These are phyloP conservation scores for Agrotis puta DNA, from an alignment of 2,888 invertebrate species.

Conservation along the genomic window DNA sequence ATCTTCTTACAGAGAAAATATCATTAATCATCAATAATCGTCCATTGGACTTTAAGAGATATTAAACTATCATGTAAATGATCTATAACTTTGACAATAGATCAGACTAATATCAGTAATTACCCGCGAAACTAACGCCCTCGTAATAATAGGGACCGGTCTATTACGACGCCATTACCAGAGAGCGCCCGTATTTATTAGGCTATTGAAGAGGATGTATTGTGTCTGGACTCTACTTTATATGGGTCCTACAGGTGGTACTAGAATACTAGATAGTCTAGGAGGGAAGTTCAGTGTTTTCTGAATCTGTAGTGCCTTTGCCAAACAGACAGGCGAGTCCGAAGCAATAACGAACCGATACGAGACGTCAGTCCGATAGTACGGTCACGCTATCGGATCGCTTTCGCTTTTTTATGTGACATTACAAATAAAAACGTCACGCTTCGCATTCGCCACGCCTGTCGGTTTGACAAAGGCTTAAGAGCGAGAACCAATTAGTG, in stretches of 20 bases:
- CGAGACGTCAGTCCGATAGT: too few relatives aligned
- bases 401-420: too few relatives aligned
- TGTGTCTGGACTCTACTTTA: conserved; percentile 36
- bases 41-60: neutral
- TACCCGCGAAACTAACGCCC: conserved; percentile 35
- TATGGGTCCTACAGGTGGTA: conserved; percentile 18
- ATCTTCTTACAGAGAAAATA: neutral
- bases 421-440: too few relatives aligned
- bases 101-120: conserved; percentile 53
- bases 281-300: neutral
- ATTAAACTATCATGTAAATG: conserved; percentile 26
- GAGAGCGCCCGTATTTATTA: conserved; percentile 44
- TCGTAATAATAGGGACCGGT: conserved; percentile 45
- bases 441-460: too few relatives aligned
- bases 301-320: neutral
- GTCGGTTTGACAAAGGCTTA: too few relatives aligned
- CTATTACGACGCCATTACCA: conserved; percentile 37
- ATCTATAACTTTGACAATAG: conserved; percentile 43
- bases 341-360: too few relatives aligned
- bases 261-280: conserved; percentile 24
- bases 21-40: neutral
- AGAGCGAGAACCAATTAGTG: too few relatives aligned
- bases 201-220: conserved; percentile 36
- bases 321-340: too few relatives aligned
- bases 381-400: too few relatives aligned